Conservation (phyloP, 2,797 vertebrate species). For the Gymnodraco acuticeps region DNA sequence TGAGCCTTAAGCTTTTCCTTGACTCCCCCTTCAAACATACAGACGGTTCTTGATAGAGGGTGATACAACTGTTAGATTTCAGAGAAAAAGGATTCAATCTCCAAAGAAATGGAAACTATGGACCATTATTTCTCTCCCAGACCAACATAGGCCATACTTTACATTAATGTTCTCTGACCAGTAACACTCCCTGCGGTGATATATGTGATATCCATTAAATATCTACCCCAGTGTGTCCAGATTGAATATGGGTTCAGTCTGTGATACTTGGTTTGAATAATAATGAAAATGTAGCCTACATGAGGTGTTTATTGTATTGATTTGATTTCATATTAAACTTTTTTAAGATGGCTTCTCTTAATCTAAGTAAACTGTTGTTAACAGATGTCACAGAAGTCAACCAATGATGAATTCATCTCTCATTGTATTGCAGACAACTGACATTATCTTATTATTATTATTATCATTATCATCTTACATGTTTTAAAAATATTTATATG, state of each 20-base stretch:
- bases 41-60: slow-evolving; percentile 17
- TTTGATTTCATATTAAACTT: no score
- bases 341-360: background rate
- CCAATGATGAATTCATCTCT: background rate
- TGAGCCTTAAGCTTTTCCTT: slow-evolving; percentile 22
- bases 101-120: slow-evolving; percentile 25
- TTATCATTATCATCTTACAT: background rate
- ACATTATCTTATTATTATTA: background rate
- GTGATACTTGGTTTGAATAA: slow-evolving; percentile 31
- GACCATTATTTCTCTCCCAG: slow-evolving; percentile 21
- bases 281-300: slow-evolving; percentile 18
- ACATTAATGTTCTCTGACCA: slow-evolving; percentile 49
- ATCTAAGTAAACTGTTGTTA: slow-evolving; percentile 9
- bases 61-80: slow-evolving; percentile 39
- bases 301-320: slow-evolving; percentile 1
- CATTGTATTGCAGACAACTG: background rate
- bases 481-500: no score
- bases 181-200: slow-evolving; percentile 13
- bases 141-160: slow-evolving; percentile 21
- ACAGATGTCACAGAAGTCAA: slow-evolving; percentile 7
- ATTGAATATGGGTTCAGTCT: slow-evolving; percentile 29
- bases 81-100: slow-evolving; percentile 39
- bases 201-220: slow-evolving; percentile 38
- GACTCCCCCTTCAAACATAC: slow-evolving; percentile 13
- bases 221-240: slow-evolving; percentile 33